Base-by-base conservation (phyloP, 1,140 invertebrate species). In the Drosophila simulans region DNA sequence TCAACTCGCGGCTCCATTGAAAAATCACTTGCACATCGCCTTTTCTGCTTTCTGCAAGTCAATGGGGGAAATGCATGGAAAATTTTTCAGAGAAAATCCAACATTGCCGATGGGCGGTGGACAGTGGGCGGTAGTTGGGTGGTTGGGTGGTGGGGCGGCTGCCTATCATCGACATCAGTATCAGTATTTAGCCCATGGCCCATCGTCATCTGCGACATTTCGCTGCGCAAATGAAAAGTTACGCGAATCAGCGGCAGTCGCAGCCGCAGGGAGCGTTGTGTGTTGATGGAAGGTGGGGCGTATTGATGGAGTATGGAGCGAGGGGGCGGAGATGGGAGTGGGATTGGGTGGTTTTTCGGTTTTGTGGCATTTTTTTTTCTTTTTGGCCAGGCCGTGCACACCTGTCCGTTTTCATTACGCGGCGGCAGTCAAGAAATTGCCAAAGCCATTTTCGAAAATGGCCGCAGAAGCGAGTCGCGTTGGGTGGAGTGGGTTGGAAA, bases 341-440 rank as follows among this genome's bases (percentile, higher is more conserved):
- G 13, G 5, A 10, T 4, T 10, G 49, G 20, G 8, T 12, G 11
- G 10, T 27, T 40, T 49, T 42, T 34, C 8, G 31, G 27, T 31
- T 40, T 49, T 35, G 22, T 37, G 10, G 11, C 35, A 10, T 13
- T 5, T 39, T 13, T 13, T 5, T 13, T 5, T 13, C 46, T 37
- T 57, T 49, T 39, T 43, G 71, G 15, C 35, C 64, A 68, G 48
- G 63, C 52, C 27, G 35, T 31, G 64, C 65, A 66, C 83, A 86
- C 75, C 82, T 86, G 82, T 82, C 82, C 78, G 65, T 79, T 82
- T 78, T 82, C 83, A 86, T 88, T 88, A 78, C 49, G 59, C 45
- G 40, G 17, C 45, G 40, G 17, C 69, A 34, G 20, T 58, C 43
- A 48, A 69, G 58, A 80, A 86, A 86, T 86, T 81, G 82, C 59